Evolutionary conservation across 2,888 invertebrate genomes (phyloP).

Genomic region (Halictus ligatus): DNA sequence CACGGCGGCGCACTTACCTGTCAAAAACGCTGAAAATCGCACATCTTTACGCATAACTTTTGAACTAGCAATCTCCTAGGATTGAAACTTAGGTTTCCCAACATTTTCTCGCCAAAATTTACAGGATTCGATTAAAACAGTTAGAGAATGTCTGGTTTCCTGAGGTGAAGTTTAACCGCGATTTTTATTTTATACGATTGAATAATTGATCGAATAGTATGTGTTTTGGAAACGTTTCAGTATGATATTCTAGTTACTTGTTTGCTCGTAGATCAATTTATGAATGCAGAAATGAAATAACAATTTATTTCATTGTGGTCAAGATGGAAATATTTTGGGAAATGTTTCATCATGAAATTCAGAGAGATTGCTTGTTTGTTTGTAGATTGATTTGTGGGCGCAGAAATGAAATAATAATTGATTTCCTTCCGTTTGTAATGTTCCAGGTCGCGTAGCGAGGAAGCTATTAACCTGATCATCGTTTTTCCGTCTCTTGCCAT

Average conservation of each 20-base stretch:
- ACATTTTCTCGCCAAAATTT: too few species aligned
- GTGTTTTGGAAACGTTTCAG: too few species aligned
- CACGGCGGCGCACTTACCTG: too few species aligned
- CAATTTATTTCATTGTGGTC: background rate
- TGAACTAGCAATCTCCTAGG: too few species aligned
- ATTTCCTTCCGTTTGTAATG: background rate
- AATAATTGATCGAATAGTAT: too few species aligned
- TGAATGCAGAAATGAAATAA: background rate
- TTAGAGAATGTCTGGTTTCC: too few species aligned
- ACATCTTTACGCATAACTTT: too few species aligned
- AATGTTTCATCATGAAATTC: background rate
- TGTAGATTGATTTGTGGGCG: background rate
- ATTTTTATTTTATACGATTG: too few species aligned
- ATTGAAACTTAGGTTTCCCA: too few species aligned
- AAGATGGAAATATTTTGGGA: background rate
- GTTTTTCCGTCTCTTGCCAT: background rate
- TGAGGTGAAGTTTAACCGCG: too few species aligned
- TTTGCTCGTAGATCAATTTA: background rate
- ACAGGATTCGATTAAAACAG: too few species aligned
- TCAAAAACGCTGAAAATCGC: too few species aligned
- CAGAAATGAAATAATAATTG: background rate
- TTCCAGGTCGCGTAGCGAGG: background rate
- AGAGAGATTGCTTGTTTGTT: background rate
- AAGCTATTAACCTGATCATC: background rate
- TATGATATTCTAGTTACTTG: background rate